These are phyloP conservation scores for Drosophila jambulina DNA, from an alignment of 1,140 invertebrate species.

Conservation along the genomic window DNA sequence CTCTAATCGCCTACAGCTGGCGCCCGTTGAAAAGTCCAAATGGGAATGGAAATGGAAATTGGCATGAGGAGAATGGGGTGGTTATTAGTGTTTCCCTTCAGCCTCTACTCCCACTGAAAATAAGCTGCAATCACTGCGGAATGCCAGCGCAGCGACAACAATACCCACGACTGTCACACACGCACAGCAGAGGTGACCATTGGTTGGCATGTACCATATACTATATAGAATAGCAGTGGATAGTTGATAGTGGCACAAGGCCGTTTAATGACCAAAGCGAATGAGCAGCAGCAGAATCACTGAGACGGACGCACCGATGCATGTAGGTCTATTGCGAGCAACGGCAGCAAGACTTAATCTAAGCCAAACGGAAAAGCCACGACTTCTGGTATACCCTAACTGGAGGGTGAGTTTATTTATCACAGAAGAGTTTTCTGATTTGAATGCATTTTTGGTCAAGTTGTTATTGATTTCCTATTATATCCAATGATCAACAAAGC, in stretches of 20 bases:
- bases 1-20: slow-evolving; percentile 44
- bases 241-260: slow-evolving; percentile 67
- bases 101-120: slow-evolving; percentile 18
- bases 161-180: slow-evolving; percentile 31
- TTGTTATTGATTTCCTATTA: too few relatives aligned
- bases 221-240: slow-evolving; percentile 6
- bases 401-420: not conserved
- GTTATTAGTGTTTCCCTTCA: slow-evolving; percentile 1
- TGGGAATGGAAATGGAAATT: slow-evolving; percentile 1
- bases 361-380: not conserved
- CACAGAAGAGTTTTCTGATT: not conserved
- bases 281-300: slow-evolving; percentile 22
- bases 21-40: slow-evolving; percentile 9
- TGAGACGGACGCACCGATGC: slow-evolving; percentile 51
- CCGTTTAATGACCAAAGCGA: slow-evolving; percentile 74
- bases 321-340: slow-evolving; percentile 56
- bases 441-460: not conserved
- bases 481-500: not conserved
- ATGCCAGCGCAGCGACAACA: slow-evolving; percentile 40
- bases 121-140: slow-evolving; percentile 50
- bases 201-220: slow-evolving; percentile 3
- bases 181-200: slow-evolving; percentile 33
- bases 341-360: slow-evolving; percentile 18
- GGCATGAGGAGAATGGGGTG: not conserved
- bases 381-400: slow-evolving; percentile 1